phyloP scores from a whole-genome alignment of 2,113 vertebrate genomes.

The Triplophysa rosa region DNA sequence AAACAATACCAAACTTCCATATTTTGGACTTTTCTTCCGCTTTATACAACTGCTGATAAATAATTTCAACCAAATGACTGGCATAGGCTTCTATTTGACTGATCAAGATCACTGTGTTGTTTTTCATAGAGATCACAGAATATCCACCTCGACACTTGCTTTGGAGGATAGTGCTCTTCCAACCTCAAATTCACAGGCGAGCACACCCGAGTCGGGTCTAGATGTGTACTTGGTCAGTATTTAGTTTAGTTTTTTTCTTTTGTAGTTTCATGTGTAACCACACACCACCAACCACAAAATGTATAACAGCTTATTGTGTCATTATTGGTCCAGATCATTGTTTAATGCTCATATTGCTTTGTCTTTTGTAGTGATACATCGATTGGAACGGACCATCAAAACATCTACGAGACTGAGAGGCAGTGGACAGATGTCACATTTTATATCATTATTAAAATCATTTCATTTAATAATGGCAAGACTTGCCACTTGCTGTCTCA shows the following conservation, averaged over 20 bases:
- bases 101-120: background rate
- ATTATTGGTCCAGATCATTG: background rate
- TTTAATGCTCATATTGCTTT: background rate
- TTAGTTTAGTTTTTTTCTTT: background rate
- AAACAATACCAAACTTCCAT: background rate
- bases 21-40: background rate
- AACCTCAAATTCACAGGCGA: conserved; percentile 72
- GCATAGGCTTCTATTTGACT: background rate
- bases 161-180: conserved; percentile 79
- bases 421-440: background rate
- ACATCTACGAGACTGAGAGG: background rate
- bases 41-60: background rate
- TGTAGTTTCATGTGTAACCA: too few species aligned
- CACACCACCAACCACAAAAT: too few species aligned
- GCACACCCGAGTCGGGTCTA: conserved; percentile 78
- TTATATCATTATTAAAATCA: background rate
- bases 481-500: conserved; percentile 3
- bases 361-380: conserved; percentile 36
- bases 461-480: background rate
- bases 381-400: conserved; percentile 1
- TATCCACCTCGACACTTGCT: conserved; percentile 84
- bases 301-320: background rate
- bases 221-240: conserved; percentile 90
- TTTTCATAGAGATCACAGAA: conserved; percentile 75
- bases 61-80: background rate